Evolutionary conservation across 2,888 invertebrate species (phyloP).

Genomic region (Arctia plantaginis): DNA sequence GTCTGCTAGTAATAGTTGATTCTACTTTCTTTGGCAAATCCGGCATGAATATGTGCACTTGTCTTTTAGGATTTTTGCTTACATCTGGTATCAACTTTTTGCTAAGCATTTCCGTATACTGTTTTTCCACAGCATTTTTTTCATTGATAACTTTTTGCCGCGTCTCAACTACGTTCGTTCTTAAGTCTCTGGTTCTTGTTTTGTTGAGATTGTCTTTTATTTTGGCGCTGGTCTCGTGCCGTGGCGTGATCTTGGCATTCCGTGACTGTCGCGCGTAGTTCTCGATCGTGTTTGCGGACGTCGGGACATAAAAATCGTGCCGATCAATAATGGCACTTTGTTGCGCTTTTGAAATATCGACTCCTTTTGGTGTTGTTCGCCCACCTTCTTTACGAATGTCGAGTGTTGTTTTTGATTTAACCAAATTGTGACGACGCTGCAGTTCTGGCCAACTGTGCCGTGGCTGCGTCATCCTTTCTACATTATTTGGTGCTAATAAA

Average conservation of each 20-base stretch:
- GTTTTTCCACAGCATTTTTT: constrained; percentile 74
- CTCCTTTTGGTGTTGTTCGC: constrained; percentile 64
- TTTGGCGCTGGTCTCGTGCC: constrained; percentile 61
- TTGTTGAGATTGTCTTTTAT: constrained; percentile 65
- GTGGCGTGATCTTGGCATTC: constrained; percentile 74
- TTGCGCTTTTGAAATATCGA: constrained; percentile 71
- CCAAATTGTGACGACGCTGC: constrained; percentile 66
- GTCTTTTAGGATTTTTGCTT: constrained; percentile 83
- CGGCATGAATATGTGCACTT: constrained; percentile 92
- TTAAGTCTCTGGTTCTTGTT: constrained; percentile 69
- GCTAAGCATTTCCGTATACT: constrained; percentile 77
- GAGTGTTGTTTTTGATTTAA: constrained; percentile 74
- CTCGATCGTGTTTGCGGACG: constrained; percentile 82
- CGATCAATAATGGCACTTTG: constrained; percentile 77
- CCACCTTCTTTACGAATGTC: constrained; percentile 70
- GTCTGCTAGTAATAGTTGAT: constrained; percentile 65
- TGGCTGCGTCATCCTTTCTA: constrained; percentile 74
- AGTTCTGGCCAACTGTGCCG: constrained; percentile 81
- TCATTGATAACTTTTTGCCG: constrained; percentile 76
- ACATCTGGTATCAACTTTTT: constrained; percentile 79
- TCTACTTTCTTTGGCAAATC: constrained; percentile 86
- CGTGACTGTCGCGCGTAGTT: constrained; percentile 85
- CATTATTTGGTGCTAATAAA: constrained; percentile 71
- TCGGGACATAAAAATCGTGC: constrained; percentile 77
- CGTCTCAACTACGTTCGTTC: constrained; percentile 70